Evolutionary conservation across 2,113 vertebrate species (phyloP).

Genomic region (Misgurnus anguillicaudatus): DNA sequence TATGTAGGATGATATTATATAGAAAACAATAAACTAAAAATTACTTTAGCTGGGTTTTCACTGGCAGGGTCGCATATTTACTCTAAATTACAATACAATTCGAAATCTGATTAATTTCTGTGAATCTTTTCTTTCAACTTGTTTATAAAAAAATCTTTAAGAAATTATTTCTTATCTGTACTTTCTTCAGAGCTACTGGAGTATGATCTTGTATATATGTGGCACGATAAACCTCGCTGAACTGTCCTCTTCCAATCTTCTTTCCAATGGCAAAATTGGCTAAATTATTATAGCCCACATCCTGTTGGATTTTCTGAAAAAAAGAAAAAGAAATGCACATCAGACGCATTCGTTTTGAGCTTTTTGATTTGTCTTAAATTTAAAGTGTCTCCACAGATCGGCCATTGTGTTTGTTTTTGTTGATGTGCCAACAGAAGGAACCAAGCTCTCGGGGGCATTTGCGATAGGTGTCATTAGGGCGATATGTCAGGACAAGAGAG

Average conservation of each 20-base stretch:
- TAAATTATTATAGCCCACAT: conserved; percentile 92
- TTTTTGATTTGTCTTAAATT: background rate
- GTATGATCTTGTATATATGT: conserved; percentile 90
- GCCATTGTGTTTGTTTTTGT: conserved; percentile 15
- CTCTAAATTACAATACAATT: too few species aligned
- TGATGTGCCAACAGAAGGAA: background rate
- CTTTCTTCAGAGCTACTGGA: conserved; percentile 94
- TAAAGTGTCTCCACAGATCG: background rate
- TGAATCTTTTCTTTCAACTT: too few species aligned
- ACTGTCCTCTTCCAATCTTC: conserved; percentile 96
- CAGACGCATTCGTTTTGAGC: background rate
- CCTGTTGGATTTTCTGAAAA: conserved; percentile 89
- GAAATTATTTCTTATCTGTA: conserved; percentile 82
- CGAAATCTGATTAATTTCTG: too few species aligned
- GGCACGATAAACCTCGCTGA: conserved; percentile 97
- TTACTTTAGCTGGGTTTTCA: too few species aligned
- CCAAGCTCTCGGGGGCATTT: background rate
- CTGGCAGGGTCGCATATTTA: too few species aligned
- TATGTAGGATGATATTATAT: too few species aligned
- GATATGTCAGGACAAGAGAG: conserved; percentile 31
- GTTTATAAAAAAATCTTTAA: too few species aligned
- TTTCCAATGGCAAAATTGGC: conserved; percentile 97
- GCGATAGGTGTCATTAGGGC: conserved; percentile 18
- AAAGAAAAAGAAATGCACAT: conserved; percentile 41
- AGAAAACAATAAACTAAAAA: too few species aligned